A percentile compares a stretch with the other conserved stretches of the same genome.
phyloP scores from a whole-genome alignment of 2,113 vertebrate genomes.

The Puma concolor region DNA sequence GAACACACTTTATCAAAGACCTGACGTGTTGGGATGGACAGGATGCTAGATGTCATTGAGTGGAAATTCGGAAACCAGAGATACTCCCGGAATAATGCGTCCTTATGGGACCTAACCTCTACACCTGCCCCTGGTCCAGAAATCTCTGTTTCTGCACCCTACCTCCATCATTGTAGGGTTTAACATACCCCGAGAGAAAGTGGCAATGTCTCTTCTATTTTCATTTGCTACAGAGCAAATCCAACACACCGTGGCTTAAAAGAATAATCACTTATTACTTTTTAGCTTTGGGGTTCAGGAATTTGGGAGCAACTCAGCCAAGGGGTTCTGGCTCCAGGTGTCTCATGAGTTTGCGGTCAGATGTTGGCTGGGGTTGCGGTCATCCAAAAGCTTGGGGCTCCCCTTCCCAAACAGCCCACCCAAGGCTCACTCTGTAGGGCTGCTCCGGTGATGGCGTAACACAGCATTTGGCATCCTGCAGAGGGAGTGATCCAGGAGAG shows the following conservation, averaged over 20 bases:
- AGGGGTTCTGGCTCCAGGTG: neutral
- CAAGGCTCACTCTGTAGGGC: too few species aligned
- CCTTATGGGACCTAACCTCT: neutral
- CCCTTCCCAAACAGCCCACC: neutral
- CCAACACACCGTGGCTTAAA: neutral
- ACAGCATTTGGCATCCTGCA: rapidly evolving
- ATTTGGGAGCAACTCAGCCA: neutral
- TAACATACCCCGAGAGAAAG: neutral
- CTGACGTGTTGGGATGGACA: neutral
- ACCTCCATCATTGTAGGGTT: neutral
- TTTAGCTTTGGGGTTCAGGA: rapidly evolving
- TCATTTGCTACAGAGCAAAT: neutral
- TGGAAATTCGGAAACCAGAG: rapidly evolving
- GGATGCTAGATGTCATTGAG: neutral
- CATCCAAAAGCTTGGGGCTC: neutral
- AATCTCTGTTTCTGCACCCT: neutral
- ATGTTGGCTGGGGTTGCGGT: neutral
- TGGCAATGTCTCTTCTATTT: neutral
- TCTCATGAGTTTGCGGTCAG: neutral
- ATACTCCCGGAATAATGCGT: neutral
- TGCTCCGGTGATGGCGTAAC: too few species aligned
- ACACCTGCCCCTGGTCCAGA: neutral
- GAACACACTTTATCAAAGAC: neutral
- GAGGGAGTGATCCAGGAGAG: neutral
- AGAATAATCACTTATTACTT: neutral